Evolutionary conservation across 2,113 vertebrate genomes (phyloP).

Genomic region (Rhinolophus sinicus): DNA sequence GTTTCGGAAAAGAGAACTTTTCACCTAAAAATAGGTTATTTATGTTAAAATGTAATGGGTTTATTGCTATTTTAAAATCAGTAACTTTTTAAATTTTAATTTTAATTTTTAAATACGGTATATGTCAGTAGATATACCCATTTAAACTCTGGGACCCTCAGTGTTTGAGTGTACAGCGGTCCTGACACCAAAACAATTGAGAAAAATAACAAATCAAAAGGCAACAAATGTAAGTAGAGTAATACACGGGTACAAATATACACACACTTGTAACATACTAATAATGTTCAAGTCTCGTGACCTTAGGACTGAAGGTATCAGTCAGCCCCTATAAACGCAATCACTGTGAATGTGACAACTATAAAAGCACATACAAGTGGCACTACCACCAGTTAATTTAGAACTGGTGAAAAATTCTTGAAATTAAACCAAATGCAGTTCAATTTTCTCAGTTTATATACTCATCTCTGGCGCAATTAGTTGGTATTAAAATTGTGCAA

Average conservation of each 20-base stretch:
- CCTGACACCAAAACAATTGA: not conserved
- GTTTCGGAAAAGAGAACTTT: not conserved
- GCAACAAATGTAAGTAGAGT: not conserved
- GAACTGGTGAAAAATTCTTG: not conserved
- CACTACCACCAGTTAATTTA: not conserved
- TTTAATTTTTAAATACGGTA: not conserved
- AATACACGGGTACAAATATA: not conserved
- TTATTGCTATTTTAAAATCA: not conserved
- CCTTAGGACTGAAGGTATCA: not conserved
- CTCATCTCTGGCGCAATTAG: not conserved
- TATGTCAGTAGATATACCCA: not conserved
- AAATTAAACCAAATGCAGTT: not conserved
- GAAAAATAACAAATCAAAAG: not conserved
- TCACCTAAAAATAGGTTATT: not conserved
- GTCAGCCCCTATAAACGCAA: not conserved
- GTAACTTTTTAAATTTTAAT: not conserved
- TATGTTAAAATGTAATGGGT: not conserved
- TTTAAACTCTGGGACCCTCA: not conserved
- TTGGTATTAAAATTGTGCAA: not conserved
- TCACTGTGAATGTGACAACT: too few species aligned
- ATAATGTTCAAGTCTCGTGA: not conserved
- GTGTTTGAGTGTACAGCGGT: not conserved
- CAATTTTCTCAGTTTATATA: not conserved
- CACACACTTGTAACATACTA: not conserved
- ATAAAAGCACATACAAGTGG: not conserved